Conservation (phyloP, 1,140 invertebrate species). For the Drosophila dunni region DNA sequence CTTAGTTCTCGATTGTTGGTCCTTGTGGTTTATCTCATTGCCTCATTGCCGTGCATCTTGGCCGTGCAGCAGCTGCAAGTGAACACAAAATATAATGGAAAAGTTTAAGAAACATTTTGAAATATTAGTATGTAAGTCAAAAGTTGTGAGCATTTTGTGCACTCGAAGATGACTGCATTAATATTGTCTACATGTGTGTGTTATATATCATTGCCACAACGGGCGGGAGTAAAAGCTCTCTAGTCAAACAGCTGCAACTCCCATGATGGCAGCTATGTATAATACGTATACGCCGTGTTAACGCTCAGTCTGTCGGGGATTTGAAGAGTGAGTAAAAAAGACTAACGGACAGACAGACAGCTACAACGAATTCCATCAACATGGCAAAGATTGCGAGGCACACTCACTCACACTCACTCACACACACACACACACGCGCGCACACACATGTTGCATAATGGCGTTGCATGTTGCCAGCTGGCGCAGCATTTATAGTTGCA, state of each 20-base stretch:
- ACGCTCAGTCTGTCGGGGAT: conserved; percentile 28
- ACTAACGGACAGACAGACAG: conserved; percentile 20
- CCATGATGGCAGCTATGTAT: conserved; percentile 24
- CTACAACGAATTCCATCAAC: conserved; percentile 30
- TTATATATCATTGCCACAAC: conserved; percentile 27
- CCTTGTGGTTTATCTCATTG: conserved; percentile 33
- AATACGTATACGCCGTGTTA: conserved; percentile 66
- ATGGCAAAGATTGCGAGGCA: conserved; percentile 40
- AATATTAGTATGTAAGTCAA: conserved; percentile 37
- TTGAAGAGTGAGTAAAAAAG: not conserved
- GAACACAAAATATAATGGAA: not conserved
- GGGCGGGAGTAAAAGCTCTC: not conserved
- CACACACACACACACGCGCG: conserved; percentile 35
- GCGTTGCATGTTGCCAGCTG: conserved; percentile 70
- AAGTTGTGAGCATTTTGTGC: not conserved
- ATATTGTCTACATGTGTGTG: conserved; percentile 14
- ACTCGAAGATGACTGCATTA: conserved; percentile 23
- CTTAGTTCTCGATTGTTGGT: no score
- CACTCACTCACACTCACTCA: conserved; percentile 29
- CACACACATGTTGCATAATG: conserved; percentile 75
- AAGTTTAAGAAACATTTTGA: not conserved
- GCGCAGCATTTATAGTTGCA: conserved; percentile 49
- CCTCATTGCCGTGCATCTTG: conserved; percentile 29
- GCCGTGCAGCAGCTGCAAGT: conserved; percentile 36
- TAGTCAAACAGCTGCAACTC: conserved; percentile 23